A percentile compares a stretch with the other conserved stretches of the same genome.
phyloP scores from a whole-genome alignment of 1,140 invertebrate species.

The Anagrus nilaparvatae region DNA sequence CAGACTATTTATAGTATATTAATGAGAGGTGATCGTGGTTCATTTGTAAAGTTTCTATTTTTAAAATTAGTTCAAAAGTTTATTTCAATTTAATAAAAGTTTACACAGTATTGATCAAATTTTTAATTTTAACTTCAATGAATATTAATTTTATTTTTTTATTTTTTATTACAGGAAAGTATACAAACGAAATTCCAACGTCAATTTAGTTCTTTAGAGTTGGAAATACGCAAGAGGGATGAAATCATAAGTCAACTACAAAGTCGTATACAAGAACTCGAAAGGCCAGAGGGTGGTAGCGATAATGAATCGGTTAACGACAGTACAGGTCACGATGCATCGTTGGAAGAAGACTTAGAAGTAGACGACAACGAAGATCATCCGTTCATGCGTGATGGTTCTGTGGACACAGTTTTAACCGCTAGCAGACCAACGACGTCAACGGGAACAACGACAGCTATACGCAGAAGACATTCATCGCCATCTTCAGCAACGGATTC shows the following conservation, averaged over 20 bases:
- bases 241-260: constrained; percentile 68
- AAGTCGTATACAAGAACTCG: constrained; percentile 56
- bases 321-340: constrained; percentile 24
- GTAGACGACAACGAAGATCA: constrained; percentile 39
- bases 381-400: constrained; percentile 48
- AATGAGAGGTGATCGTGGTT: no score
- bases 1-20: no score
- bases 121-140: no score
- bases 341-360: constrained; percentile 25
- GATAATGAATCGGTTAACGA: constrained; percentile 12
- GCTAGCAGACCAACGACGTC: constrained; percentile 21
- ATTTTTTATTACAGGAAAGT: constrained; percentile 41
- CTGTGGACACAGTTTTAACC: constrained; percentile 46
- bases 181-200: constrained; percentile 43
- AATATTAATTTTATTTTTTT: no score
- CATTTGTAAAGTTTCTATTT: no score
- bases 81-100: no score
- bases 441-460: no score
- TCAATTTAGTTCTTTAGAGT: constrained; percentile 60
- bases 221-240: constrained; percentile 64
- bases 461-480: constrained; percentile 29
- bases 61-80: no score
- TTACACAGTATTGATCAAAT: no score
- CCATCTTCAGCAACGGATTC: constrained; percentile 26
- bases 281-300: constrained; percentile 30